Evolutionary conservation across 2,113 vertebrate genomes (phyloP), one percentile per base, ranked within the genome.

Genomic region (Python bivittatus): DNA sequence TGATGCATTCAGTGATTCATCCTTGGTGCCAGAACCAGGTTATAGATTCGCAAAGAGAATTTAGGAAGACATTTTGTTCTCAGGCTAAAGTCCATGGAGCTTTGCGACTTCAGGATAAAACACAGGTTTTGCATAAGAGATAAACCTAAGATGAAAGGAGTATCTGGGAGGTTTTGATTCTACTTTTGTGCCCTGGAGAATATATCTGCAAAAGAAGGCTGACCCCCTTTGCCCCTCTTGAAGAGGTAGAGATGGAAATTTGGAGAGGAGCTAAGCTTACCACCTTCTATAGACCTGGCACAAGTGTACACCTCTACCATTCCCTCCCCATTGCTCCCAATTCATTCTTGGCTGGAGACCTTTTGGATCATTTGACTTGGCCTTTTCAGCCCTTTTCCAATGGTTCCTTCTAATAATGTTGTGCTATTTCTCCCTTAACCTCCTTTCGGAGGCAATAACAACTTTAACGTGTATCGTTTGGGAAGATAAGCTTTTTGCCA

Each of bases 1-100:
- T 48, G 88, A 95, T 94, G 92, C 85, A 85, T 92, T 87, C 95
- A 96, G 93, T 95, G 95, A 96, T 93, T 64, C 94, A 58, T 42
- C 88, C 90, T 79, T 60, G 88, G 93, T 94, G 88, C 88, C 79
- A 91, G 93, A 79, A 93, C 83, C 93, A 91, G 91, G 89, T 57
- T 96, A 87, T 91, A 86, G n/a, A 38, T 60, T 88, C 91, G 94
- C 93, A 94, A 72, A n/a, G 60, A 53, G 79, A 87, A 86, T 85
- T 92, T 44, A 72, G 93, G 60, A 33, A 58, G 53, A 48, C 48
- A 48, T 48, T 48, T 48, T 48, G 4, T 48, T 48, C 48, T 48
- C 54, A 38, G 53, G 20, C n/a, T 20, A 33, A 27, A 87, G 11
- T 88, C n/a, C 22, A 1, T 4, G 33, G 38, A 29, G 10, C 9